These are phyloP conservation scores for Adelphocoris suturalis DNA, from an alignment of 2,888 invertebrate species.

Conservation along the genomic window DNA sequence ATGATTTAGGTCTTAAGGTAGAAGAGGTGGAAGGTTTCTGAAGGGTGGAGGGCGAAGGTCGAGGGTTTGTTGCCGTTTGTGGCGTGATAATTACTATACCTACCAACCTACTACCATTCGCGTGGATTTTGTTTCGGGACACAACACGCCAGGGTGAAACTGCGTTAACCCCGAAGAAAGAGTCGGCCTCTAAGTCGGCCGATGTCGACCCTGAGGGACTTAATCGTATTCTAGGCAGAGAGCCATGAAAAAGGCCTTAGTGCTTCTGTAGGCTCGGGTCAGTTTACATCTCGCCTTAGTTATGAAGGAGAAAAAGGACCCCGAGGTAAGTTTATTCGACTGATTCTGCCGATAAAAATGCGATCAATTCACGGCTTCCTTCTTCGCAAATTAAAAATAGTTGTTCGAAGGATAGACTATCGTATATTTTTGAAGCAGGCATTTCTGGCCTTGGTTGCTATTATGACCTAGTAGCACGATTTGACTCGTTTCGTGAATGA, in stretches of 20 bases:
- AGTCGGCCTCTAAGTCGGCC: neutral
- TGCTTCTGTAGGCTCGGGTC: neutral
- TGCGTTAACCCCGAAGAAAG: slow-evolving; percentile 14
- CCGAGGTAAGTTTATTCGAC: neutral
- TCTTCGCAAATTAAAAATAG: neutral
- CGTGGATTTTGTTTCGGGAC: neutral
- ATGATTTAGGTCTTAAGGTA: neutral
- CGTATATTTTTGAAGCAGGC: neutral
- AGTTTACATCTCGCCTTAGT: neutral
- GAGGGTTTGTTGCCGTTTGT: neutral
- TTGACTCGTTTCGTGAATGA: neutral
- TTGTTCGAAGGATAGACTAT: neutral
- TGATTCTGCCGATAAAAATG: neutral
- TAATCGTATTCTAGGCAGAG: slow-evolving; percentile 13
- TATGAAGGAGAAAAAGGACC: slow-evolving; percentile 17
- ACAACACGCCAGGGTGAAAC: slow-evolving; percentile 19
- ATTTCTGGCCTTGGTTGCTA: neutral
- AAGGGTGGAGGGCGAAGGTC: slow-evolving; percentile 15
- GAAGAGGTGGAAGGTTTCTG: too few relatives aligned
- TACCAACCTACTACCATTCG: neutral
- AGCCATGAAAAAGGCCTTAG: slow-evolving; percentile 16
- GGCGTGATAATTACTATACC: slow-evolving; percentile 36
- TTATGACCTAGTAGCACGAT: neutral
- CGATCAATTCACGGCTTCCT: neutral
- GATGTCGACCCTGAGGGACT: slow-evolving; percentile 26